phyloP scores from a whole-genome alignment of 2,797 vertebrate species.

The Rhinoraja longicauda region DNA sequence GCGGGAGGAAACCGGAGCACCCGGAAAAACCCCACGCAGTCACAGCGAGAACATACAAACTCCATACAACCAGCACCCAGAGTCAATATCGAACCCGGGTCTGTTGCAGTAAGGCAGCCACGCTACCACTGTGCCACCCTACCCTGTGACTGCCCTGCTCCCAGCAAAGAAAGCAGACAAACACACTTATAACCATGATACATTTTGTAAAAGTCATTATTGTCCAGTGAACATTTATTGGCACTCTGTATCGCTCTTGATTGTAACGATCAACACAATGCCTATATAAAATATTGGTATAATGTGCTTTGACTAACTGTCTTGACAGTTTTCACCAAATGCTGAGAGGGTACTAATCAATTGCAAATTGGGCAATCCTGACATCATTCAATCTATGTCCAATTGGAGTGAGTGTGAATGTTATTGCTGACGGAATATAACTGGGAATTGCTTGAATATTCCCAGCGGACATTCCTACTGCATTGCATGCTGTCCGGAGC shows the following conservation, averaged over 20 bases:
- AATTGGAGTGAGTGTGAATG: neutral
- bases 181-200: conserved; percentile 8
- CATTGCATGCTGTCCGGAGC: neutral
- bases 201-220: conserved; percentile 38
- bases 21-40: no score
- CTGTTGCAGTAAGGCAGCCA: no score
- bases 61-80: no score
- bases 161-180: conserved; percentile 46
- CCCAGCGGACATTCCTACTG: neutral
- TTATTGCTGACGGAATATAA: neutral
- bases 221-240: conserved; percentile 44
- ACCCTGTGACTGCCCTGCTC: conserved; percentile 4
- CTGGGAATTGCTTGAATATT: neutral
- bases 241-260: conserved; percentile 44
- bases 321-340: no score
- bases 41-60: no score
- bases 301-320: neutral
- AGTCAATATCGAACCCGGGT: no score
- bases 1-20: no score
- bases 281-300: no score
- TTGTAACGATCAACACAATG: conserved; percentile 40
- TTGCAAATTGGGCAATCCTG: neutral
- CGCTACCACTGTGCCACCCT: no score
- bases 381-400: neutral
- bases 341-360: neutral